Evolutionary conservation across 1,140 invertebrate species (phyloP).

Genomic region (Caenorhabditis tropicalis): DNA sequence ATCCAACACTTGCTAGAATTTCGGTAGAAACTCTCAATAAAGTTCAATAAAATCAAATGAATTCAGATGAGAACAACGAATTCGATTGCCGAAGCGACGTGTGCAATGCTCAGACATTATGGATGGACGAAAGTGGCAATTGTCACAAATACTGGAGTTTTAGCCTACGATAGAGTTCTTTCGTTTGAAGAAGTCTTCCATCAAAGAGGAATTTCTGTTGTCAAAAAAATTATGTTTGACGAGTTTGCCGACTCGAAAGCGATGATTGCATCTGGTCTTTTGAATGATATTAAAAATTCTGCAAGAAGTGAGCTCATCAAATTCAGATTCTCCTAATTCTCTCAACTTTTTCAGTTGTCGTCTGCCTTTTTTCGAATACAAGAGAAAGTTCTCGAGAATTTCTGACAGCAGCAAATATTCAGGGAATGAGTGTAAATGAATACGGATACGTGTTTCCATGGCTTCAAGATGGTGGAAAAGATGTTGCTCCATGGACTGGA

Average conservation of each 20-base stretch:
- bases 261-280: conserved; percentile 62
- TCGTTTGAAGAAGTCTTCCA: conserved; percentile 68
- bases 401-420: conserved; percentile 64
- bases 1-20: conserved; percentile 63
- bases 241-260: conserved; percentile 64
- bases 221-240: conserved; percentile 70
- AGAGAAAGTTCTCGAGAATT: conserved; percentile 69
- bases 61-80: conserved; percentile 62
- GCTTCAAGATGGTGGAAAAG: conserved; percentile 61
- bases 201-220: conserved; percentile 55
- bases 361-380: conserved; percentile 71
- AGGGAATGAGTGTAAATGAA: conserved; percentile 65
- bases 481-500: conserved; percentile 69
- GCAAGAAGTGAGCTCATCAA: conserved; percentile 62
- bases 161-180: conserved; percentile 65
- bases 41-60: neutral
- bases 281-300: conserved; percentile 61
- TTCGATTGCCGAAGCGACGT: conserved; percentile 62
- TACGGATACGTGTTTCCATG: conserved; percentile 69
- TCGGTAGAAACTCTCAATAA: conserved; percentile 30
- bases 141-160: conserved; percentile 64
- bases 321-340: conserved; percentile 21
- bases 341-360: conserved; percentile 62
- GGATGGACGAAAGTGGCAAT: conserved; percentile 65
- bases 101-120: conserved; percentile 62